Evolutionary conservation across 2,797 vertebrate genomes (phyloP).

Genomic region (Parambassis ranga): DNA sequence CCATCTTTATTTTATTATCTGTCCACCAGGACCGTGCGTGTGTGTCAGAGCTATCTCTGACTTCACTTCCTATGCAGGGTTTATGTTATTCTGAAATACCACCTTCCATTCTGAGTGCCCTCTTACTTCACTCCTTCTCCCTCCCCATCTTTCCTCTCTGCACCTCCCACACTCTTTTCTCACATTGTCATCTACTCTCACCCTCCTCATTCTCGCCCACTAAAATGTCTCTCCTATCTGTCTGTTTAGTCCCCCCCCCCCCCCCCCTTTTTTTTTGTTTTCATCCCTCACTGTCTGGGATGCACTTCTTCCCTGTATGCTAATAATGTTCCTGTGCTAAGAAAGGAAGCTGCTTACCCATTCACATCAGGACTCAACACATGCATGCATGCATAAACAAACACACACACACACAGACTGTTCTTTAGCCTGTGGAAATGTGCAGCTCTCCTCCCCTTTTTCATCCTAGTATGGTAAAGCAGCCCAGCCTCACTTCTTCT

Average conservation of each 20-base stretch:
- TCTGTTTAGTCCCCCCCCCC: constrained; percentile 8
- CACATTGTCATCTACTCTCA: constrained; percentile 52
- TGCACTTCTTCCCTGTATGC: constrained; percentile 60
- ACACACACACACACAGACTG: background rate
- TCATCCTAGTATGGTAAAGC: background rate
- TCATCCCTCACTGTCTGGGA: constrained; percentile 33
- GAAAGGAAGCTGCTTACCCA: constrained; percentile 73
- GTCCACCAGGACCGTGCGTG: constrained; percentile 13
- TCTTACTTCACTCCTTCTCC: no score
- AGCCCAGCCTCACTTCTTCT: constrained; percentile 1
- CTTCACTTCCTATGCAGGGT: constrained; percentile 29
- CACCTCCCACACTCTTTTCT: constrained; percentile 50
- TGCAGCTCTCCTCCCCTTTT: background rate
- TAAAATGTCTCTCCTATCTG: constrained; percentile 25
- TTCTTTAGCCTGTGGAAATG: background rate
- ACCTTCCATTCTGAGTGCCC: constrained; percentile 6
- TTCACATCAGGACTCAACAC: constrained; percentile 64
- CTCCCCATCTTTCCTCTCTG: background rate
- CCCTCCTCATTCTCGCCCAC: constrained; percentile 1
- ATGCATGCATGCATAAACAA: constrained; percentile 23
- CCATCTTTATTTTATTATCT: constrained; percentile 53
- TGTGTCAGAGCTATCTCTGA: constrained; percentile 49
- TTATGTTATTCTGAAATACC: constrained; percentile 39
- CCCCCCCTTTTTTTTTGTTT: constrained; percentile 21
- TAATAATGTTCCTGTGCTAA: constrained; percentile 70